Conservation (phyloP, 2,113 vertebrate species). For the Passer domesticus region DNA sequence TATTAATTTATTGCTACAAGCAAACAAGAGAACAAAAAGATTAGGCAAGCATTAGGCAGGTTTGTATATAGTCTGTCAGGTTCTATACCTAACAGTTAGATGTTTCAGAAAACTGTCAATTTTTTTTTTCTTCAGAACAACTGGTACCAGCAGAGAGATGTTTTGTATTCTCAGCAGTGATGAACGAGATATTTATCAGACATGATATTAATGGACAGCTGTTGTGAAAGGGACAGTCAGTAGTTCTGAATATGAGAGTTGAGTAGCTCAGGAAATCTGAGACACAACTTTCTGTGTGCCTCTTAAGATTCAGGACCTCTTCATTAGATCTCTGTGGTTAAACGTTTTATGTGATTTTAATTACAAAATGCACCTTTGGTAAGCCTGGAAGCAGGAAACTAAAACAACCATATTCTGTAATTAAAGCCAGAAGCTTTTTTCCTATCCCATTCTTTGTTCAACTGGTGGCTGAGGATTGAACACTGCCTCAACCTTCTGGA, state of each 20-base stretch:
- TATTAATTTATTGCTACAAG: not conserved
- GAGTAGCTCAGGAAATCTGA: not conserved
- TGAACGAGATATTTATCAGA: not conserved
- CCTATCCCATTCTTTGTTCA: not conserved
- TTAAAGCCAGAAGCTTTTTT: not conserved
- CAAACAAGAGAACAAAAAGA: not conserved
- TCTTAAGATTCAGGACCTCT: not conserved
- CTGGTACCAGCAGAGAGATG: not conserved
- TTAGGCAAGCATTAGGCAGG: no score
- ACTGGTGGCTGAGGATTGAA: not conserved
- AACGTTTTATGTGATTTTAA: not conserved
- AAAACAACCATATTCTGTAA: not conserved
- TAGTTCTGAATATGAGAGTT: not conserved
- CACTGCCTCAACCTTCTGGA: not conserved
- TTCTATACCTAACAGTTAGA: not conserved
- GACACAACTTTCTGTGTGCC: not conserved
- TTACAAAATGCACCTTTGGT: not conserved
- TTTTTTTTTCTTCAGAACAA: not conserved
- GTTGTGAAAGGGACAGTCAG: not conserved
- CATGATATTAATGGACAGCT: not conserved
- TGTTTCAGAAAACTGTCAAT: not conserved
- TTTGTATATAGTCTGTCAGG: not conserved
- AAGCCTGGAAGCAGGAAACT: not conserved
- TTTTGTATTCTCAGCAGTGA: not conserved
- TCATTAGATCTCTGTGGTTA: not conserved